These are phyloP conservation scores for Anser brachyrhynchus DNA, from an alignment of 2,113 vertebrate species.

Conservation along the genomic window DNA sequence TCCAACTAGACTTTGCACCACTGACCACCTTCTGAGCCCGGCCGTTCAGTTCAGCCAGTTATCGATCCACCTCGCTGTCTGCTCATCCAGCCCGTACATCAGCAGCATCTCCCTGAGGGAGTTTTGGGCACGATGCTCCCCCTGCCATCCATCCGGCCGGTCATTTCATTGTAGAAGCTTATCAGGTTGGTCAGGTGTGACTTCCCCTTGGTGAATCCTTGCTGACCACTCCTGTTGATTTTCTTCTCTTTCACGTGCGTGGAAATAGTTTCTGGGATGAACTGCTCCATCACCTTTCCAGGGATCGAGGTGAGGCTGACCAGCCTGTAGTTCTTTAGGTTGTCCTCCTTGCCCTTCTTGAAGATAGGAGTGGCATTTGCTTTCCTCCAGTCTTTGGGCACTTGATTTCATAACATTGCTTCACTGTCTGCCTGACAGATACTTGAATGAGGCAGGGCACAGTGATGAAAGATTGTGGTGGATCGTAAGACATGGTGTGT, in stretches of 20 bases:
- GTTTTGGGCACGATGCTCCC: not conserved
- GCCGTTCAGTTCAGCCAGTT: not conserved
- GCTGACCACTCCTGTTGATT: not conserved
- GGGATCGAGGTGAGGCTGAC: not conserved
- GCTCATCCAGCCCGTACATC: not conserved
- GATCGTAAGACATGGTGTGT: rapidly evolving
- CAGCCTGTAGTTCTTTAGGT: not conserved
- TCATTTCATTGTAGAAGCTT: not conserved
- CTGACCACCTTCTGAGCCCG: not conserved
- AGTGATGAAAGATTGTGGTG: rapidly evolving
- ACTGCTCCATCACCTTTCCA: not conserved
- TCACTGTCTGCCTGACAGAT: rapidly evolving
- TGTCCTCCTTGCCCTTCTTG: not conserved
- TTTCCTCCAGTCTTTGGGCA: not conserved
- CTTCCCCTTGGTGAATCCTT: not conserved
- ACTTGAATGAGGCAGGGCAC: not conserved
- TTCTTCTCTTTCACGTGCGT: not conserved
- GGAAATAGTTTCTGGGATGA: not conserved
- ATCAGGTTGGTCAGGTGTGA: not conserved
- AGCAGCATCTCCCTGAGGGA: not conserved
- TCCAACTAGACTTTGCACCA: not conserved
- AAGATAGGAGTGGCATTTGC: not conserved
- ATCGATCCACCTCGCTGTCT: not conserved
- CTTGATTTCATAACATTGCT: not conserved
- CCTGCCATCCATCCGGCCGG: not conserved